A percentile compares a stretch with the other conserved stretches of the same genome.
These are phyloP conservation scores for Brachystomella parvula DNA, from an alignment of 1,140 invertebrate species.

Conservation along the genomic window DNA sequence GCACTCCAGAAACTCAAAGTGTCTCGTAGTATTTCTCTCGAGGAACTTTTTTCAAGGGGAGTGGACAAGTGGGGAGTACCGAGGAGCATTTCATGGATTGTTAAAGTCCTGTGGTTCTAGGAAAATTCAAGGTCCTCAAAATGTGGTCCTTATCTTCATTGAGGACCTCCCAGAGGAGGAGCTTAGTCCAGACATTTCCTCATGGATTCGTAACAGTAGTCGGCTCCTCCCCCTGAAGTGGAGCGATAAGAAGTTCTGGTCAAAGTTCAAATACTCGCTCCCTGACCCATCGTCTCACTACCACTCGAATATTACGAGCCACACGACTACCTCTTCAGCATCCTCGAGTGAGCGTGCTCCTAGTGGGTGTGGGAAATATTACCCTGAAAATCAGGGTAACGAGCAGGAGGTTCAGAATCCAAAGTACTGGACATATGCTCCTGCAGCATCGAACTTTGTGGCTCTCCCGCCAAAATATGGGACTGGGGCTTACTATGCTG, in stretches of 20 bases:
- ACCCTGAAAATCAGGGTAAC: background rate
- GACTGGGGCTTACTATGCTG: background rate
- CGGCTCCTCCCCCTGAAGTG: conserved; percentile 19
- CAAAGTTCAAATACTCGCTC: conserved; percentile 26
- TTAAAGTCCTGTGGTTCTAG: conserved; percentile 51
- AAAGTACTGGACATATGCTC: conserved; percentile 27
- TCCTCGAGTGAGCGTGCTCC: conserved; percentile 4
- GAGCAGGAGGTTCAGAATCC: conserved; percentile 1
- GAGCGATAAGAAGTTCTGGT: conserved; percentile 25
- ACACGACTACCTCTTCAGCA: conserved; percentile 32
- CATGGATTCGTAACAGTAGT: conserved; percentile 21
- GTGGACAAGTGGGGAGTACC: conserved; percentile 76
- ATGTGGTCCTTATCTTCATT: conserved; percentile 24
- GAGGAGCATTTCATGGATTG: conserved; percentile 75
- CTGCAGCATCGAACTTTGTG: conserved; percentile 18
- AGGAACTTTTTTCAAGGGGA: conserved; percentile 79
- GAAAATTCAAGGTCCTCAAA: background rate
- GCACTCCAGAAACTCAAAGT: conserved; percentile 31
- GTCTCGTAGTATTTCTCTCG: conserved; percentile 71
- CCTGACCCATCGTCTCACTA: conserved; percentile 32
- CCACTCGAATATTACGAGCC: conserved; percentile 35
- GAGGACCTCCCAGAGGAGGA: conserved; percentile 21
- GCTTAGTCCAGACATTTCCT: conserved; percentile 28
- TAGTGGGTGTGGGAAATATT: background rate
- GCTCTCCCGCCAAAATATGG: conserved; percentile 24